Evolutionary conservation across 2,797 vertebrate species (phyloP).

Genomic region (Coregonus ussuriensis): DNA sequence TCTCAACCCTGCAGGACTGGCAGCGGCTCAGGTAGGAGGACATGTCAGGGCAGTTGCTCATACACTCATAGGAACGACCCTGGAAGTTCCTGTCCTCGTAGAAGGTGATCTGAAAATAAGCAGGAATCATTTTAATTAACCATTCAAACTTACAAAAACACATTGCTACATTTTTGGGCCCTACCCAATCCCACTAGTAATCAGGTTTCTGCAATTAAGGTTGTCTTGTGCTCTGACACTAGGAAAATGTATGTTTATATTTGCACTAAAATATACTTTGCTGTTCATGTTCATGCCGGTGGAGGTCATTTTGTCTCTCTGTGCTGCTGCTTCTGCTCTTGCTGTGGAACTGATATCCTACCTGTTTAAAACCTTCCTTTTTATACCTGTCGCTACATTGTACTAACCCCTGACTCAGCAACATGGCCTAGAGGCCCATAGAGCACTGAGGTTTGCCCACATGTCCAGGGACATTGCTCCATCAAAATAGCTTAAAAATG

Average conservation of each 20-base stretch:
- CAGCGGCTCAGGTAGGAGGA: conserved; percentile 60
- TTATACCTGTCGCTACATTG: conserved; percentile 61
- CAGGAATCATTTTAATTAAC: not conserved
- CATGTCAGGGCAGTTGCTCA: conserved; percentile 51
- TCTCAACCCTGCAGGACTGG: conserved; percentile 61
- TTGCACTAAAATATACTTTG: conserved; percentile 42
- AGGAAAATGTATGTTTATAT: not conserved
- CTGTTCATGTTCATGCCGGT: conserved; percentile 45
- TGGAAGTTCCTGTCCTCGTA: conserved; percentile 58
- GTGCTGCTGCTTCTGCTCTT: conserved; percentile 10
- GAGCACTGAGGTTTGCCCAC: not conserved
- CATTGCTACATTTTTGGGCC: not conserved
- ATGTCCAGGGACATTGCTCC: not conserved
- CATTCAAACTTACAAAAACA: too few relatives aligned
- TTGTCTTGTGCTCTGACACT: too few relatives aligned
- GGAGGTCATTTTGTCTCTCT: conserved; percentile 48
- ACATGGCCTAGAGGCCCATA: conserved; percentile 35
- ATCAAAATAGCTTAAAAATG: not conserved
- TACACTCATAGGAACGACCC: conserved; percentile 54
- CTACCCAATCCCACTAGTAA: not conserved
- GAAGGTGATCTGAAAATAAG: conserved; percentile 44
- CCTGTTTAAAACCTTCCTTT: conserved; percentile 44
- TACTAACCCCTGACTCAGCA: conserved; percentile 52
- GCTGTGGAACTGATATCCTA: conserved; percentile 30
- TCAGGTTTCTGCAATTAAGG: not conserved